These are phyloP conservation scores for Donacobius atricapilla DNA, from an alignment of 2,113 vertebrate species.

Conservation along the genomic window DNA sequence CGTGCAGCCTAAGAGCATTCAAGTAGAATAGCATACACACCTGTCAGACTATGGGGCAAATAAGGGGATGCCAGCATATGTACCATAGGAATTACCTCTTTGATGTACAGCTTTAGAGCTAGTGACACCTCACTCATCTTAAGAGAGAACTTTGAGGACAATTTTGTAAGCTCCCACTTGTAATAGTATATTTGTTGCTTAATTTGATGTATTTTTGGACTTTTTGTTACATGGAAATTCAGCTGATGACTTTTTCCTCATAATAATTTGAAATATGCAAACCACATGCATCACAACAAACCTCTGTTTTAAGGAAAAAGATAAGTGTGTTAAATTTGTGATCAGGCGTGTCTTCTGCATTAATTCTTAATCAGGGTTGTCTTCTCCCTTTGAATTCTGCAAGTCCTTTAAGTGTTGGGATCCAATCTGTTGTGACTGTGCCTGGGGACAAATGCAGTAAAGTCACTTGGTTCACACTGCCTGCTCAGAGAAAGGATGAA, in stretches of 20 bases:
- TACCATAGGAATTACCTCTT: slow-evolving; percentile 15
- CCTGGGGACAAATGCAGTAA: neutral
- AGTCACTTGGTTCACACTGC: neutral
- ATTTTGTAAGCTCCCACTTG: neutral
- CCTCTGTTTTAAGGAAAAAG: neutral
- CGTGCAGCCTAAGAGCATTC: slow-evolving; percentile 18
- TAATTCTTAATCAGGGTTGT: neutral
- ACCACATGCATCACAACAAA: neutral
- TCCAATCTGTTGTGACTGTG: neutral
- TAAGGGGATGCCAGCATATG: neutral
- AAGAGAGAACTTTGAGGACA: neutral
- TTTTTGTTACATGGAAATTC: neutral
- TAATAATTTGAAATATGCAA: neutral
- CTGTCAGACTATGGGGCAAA: slow-evolving; percentile 10
- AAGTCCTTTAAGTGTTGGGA: neutral
- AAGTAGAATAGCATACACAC: neutral
- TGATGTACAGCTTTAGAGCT: neutral
- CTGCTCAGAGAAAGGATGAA: neutral
- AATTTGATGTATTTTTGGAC: neutral
- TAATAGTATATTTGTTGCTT: neutral
- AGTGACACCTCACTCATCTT: neutral
- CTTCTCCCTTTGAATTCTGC: neutral
- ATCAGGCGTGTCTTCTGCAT: neutral
- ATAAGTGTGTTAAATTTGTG: neutral
- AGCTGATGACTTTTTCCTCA: neutral